Conservation (phyloP, 2,113 vertebrate genomes). For the Sclerurus mexicanus region DNA sequence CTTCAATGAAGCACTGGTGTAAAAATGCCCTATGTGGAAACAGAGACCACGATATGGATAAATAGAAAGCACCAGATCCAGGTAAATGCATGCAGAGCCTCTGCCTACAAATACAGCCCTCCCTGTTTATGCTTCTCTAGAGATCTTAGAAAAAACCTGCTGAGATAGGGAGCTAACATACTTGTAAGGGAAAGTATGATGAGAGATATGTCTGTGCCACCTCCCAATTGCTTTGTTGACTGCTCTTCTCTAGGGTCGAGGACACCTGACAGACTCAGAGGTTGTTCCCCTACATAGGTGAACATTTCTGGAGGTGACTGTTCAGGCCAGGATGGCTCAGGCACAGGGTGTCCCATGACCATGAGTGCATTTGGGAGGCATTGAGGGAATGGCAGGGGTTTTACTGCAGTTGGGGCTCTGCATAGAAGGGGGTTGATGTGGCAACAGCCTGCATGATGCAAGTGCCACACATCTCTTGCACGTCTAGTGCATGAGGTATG, state of each 20-base stretch:
- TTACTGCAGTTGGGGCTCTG: background rate
- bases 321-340: background rate
- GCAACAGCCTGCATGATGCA: background rate
- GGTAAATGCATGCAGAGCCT: background rate
- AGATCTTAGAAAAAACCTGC: background rate
- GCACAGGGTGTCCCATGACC: background rate
- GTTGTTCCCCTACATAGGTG: background rate
- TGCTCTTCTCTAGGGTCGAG: background rate
- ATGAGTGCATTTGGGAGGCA: fast-evolving
- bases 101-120: background rate
- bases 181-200: background rate
- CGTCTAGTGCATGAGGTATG: background rate
- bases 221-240: background rate
- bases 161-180: background rate
- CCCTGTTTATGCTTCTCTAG: background rate
- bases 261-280: background rate
- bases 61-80: background rate
- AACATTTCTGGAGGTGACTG: background rate
- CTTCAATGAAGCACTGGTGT: background rate
- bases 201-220: fast-evolving
- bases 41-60: background rate
- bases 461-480: fast-evolving
- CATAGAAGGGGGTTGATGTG: background rate
- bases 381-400: background rate
- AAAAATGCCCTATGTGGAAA: background rate